Conservation (phyloP, 2,888 invertebrate genomes). For the Peribatodes rhomboidaria region DNA sequence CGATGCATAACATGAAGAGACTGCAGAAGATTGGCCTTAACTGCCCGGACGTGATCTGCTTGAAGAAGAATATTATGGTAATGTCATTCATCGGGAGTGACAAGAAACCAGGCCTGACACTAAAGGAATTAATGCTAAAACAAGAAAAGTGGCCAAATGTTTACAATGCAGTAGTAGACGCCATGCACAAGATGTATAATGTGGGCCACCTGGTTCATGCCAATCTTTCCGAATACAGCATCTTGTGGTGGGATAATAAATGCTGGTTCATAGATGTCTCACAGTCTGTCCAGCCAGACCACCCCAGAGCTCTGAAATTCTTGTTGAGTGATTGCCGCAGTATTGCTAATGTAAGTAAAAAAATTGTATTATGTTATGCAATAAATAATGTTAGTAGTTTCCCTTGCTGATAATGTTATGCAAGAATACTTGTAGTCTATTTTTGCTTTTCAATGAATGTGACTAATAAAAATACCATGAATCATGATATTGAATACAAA, state of each 20-base stretch:
- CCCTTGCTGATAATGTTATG: no score
- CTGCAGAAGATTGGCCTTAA: conserved; percentile 92
- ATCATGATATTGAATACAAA: not conserved
- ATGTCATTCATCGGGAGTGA: conserved; percentile 97
- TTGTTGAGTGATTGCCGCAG: conserved; percentile 95
- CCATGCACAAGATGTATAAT: conserved; percentile 93
- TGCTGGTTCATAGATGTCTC: conserved; percentile 98
- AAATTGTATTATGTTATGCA: not conserved
- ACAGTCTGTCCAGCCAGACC: conserved; percentile 97
- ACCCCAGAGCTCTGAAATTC: conserved; percentile 95
- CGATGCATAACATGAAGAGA: conserved; percentile 95
- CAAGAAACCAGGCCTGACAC: conserved; percentile 91
- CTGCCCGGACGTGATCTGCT: conserved; percentile 93
- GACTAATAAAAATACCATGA: not conserved
- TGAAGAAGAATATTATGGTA: conserved; percentile 94
- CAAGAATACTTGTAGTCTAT: not conserved
- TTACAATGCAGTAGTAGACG: conserved; percentile 80
- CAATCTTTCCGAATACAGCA: conserved; percentile 97
- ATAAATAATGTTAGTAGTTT: not conserved
- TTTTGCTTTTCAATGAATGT: not conserved
- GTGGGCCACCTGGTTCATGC: conserved; percentile 96
- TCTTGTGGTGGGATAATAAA: conserved; percentile 93
- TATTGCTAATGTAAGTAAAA: conserved; percentile 89
- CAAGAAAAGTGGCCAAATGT: conserved; percentile 81
- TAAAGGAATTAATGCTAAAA: conserved; percentile 90